Conservation (phyloP, 1,140 invertebrate genomes). For the Neodiprion virginianus region DNA sequence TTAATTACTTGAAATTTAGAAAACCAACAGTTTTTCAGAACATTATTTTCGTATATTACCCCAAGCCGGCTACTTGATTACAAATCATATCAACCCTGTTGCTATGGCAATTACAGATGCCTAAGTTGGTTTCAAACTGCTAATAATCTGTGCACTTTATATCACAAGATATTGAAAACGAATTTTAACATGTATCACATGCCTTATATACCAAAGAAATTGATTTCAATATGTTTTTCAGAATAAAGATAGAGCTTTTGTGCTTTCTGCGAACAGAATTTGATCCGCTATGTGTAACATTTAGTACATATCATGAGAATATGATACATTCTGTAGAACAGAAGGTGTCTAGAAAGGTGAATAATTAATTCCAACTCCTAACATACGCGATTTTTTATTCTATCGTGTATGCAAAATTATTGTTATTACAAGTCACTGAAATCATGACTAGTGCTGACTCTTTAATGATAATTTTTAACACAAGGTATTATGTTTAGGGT, state of each 20-base stretch:
- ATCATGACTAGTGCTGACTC: neutral
- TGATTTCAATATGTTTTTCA: slow-evolving; percentile 43
- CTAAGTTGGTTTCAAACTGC: neutral
- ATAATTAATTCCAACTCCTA: slow-evolving; percentile 14
- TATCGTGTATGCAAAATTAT: neutral
- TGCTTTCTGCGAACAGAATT: slow-evolving; percentile 74
- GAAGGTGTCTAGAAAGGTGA: slow-evolving; percentile 73
- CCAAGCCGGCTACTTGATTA: neutral
- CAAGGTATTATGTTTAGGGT: slow-evolving; percentile 57
- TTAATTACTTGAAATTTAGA: neutral
- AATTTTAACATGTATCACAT: no score
- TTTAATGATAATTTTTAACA: slow-evolving; percentile 19
- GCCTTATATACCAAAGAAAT: neutral
- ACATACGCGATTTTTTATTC: slow-evolving; percentile 3
- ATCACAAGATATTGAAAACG: neutral
- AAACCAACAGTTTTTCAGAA: neutral
- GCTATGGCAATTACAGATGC: slow-evolving; percentile 18
- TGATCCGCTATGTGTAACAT: slow-evolving; percentile 73
- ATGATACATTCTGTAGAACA: slow-evolving; percentile 79
- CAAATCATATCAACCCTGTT: slow-evolving; percentile 17
- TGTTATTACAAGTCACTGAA: no score
- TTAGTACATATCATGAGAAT: slow-evolving; percentile 71
- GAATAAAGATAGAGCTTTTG: slow-evolving; percentile 67
- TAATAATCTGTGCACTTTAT: slow-evolving; percentile 4
- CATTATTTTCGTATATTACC: neutral